Base-by-base conservation (phyloP, 1,140 invertebrate genomes). In the Caenorhabditis remanei region DNA sequence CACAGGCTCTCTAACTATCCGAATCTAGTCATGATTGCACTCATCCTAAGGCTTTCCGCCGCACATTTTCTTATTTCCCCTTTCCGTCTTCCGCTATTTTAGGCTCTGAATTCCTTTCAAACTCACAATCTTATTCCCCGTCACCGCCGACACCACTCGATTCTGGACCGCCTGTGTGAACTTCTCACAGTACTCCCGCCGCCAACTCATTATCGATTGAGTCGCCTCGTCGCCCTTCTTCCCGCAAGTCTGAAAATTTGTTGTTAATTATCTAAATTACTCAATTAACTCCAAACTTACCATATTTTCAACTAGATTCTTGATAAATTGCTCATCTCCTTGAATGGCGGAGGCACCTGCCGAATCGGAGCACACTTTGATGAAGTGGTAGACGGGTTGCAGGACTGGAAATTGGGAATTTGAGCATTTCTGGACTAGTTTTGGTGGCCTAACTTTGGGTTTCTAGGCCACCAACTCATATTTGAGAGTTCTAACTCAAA, bases 331-430 rank as follows among this genome's bases (percentile, higher is more conserved):
- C 61, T 89, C 82, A 63, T 89, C 88, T 11, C 83, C 86, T n/a
- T 85, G 19, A 16, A 85, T 58, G 1, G 87, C 63, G 7, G 32
- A 8, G n/a, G 84, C 87, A 0, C 88, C 88, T 0, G 88, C 88
- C 19, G 88, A 85, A 48, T 88, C 88, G 4, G 84, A 88, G 40
- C 88, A 89, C 14, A 89, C 84, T 67, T 89, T 88, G 55, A 89
- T 46, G 19, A 89, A 65, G 41, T 87, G 63, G 75, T 84, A 41
- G 21, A 84, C 85, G 7, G 85, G 85, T 58, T 85, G 50, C 13
- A 83, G 83, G 19, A 88, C 85, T 84, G 46, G 21, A 53, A 88
- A 32, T 63, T n/a, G 9, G 21, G 21, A 79, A 46, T 32, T 32
- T 32, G 32, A 32, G 32, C 32, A 32, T 32, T 32, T 32, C 32